Evolutionary conservation across 2,888 invertebrate genomes (phyloP), one percentile per base, ranked within the genome.

Genomic region (Drosophila glabriapex): DNA sequence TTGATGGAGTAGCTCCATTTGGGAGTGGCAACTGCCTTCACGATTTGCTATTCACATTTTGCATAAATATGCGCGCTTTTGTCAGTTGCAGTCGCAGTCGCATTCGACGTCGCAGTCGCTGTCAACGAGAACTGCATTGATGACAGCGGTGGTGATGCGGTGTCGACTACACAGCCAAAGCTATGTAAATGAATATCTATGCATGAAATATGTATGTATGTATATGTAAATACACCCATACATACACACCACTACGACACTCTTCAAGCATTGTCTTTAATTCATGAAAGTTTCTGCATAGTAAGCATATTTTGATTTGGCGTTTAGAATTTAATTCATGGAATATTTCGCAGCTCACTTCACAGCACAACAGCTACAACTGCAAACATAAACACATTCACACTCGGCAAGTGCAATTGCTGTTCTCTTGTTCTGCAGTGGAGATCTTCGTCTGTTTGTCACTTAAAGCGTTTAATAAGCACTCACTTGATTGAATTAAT

Each of bases 401-500:
- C 46, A 58, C 50, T 37, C 19, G 56, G 53, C 70, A 49, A 68
- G n/a, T 70, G 58, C 70, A 74, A 59, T 70, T 72, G 80, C 43
- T 52, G 43, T 43, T 62, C 65, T 54, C 49, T 46, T 35, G 28
- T 60, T 60, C 60, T 68, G 82, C 68, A 78, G 72, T 72, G 64
- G 71, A 72, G 64, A 59, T 78, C 65, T 54, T 78, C 68, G 72
- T 78, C 80, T 73, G 66, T 59, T 84, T 85, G 84, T 86, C 85
- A 86, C 85, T 85, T 85, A 56, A 80, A 74, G 52, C 80, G 70
- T 85, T 88, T 89, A 85, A 85, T 85, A 85, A 89, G 89, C 84
- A 72, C 73, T 76, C 73, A 66, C 83, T 86, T 85, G 87, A 85
- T 85, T 85, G 82, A 89, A 89, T 85, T 87, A 85, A 89, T 83